Evolutionary conservation across 2,888 invertebrate species (phyloP), one percentile per base, ranked within the genome.

Genomic region (Boloria euphrosyne): DNA sequence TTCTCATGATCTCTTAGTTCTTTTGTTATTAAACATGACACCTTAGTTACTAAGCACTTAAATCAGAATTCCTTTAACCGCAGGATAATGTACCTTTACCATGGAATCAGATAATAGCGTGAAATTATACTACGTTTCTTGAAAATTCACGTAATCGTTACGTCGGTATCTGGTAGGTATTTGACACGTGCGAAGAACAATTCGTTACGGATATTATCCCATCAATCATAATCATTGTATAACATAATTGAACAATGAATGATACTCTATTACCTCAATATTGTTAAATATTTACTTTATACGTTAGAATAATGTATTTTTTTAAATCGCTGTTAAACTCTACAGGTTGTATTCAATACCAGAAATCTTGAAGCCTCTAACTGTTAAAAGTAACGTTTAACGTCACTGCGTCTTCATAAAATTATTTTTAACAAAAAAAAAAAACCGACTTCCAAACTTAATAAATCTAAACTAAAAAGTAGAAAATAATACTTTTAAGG

Each of bases 121-220:
- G 76, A 77, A 78, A 81, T 81, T 79, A 77, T 75, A 73, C 73
- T 71, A 7, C 31, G 75, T 75, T 76, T 76, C 73, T 74, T 69
- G 62, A 68, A 73, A 73, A 72, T 69, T 70, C 68, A 60, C 71
- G 59, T 63, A 68, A 69, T 70, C 65, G 70, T 74, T 72, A 71
- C 70, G 69, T 71, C 61, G 62, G 65, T 67, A 73, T 68, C 69
- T 67, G 71, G 69, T 69, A 60, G 71, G 69, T 69, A 60, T 63
- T 69, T 72, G 72, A 74, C 76, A 74, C 74, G 76, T 70, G 73
- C 66, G 62, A 66, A 66, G 65, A 52, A 60, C 62, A 70, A 73
- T 68, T 69, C 58, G 68, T 61, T 61, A 66, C 60, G 66, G 67
- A 69, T 69, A 63, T 65, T 52, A 54, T 62, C 59, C 58, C 62